phyloP scores from a whole-genome alignment of 2,113 vertebrate species.

The Neolamprologus devosi region DNA sequence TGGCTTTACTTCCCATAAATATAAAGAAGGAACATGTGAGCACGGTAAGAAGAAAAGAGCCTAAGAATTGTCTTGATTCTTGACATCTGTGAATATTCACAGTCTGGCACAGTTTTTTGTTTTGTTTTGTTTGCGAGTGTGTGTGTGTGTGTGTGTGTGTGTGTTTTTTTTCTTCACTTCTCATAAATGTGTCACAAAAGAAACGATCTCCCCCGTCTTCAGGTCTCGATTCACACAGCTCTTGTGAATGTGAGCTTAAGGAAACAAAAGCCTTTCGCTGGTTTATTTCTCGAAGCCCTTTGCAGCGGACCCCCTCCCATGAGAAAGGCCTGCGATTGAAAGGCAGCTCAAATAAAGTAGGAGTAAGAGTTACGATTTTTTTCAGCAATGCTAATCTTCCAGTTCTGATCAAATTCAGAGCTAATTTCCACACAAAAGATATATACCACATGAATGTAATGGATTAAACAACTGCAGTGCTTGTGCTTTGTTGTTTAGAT shows the following conservation, averaged over 20 bases:
- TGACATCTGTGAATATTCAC: not conserved
- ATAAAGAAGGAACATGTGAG: not conserved
- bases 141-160: not conserved
- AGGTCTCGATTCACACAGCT: not conserved
- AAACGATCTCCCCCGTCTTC: not conserved
- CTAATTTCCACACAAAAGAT: not conserved
- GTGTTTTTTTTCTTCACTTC: not conserved
- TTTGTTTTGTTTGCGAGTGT: not conserved
- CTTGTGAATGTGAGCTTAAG: not conserved
- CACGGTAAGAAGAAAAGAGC: constrained; percentile 1
- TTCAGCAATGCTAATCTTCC: not conserved
- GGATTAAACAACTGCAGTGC: not conserved
- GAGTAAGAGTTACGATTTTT: not conserved
- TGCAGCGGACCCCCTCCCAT: not conserved
- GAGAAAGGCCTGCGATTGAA: not conserved
- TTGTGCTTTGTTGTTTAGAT: not conserved
- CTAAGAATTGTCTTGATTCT: not conserved
- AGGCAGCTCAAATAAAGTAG: not conserved
- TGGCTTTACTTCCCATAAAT: not conserved
- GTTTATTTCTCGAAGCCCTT: not conserved
- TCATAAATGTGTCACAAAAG: not conserved
- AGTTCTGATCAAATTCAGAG: not conserved
- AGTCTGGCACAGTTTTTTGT: not conserved
- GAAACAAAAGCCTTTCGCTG: not conserved
- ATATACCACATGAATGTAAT: rapidly evolving